A percentile compares a stretch with the other conserved stretches of the same genome.
These are phyloP conservation scores for Muscicapa adusta DNA, from an alignment of 2,113 vertebrate genomes.

Conservation along the genomic window DNA sequence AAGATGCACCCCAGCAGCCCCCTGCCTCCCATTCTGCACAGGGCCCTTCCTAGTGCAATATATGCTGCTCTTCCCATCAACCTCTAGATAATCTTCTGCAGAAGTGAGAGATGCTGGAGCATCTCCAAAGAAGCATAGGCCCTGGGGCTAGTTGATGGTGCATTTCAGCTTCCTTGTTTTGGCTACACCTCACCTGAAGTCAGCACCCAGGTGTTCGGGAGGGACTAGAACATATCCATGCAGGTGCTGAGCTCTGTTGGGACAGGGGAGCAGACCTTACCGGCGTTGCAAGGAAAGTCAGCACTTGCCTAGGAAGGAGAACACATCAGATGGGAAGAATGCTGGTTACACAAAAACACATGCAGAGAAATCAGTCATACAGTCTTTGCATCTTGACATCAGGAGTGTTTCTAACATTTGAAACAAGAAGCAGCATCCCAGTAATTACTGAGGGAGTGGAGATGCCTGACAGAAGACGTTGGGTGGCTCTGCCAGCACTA, in stretches of 20 bases:
- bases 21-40: background rate
- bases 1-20: background rate
- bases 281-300: background rate
- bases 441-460: background rate
- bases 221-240: background rate
- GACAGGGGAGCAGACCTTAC: background rate
- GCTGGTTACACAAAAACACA: background rate
- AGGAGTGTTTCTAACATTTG: background rate
- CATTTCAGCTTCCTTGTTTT: background rate
- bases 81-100: background rate
- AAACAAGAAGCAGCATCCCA: background rate
- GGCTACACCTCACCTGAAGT: background rate
- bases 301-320: background rate
- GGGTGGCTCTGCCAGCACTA: background rate
- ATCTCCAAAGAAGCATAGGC: background rate
- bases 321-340: background rate
- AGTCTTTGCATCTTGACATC: background rate
- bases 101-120: rapidly evolving
- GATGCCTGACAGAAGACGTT: background rate
- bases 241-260: background rate
- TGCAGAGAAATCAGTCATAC: background rate
- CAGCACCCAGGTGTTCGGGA: background rate
- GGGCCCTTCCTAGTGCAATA: background rate
- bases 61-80: rapidly evolving
- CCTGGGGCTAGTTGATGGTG: background rate